Conservation (phyloP, 2,113 vertebrate species). For the Neotragus moschatus region DNA sequence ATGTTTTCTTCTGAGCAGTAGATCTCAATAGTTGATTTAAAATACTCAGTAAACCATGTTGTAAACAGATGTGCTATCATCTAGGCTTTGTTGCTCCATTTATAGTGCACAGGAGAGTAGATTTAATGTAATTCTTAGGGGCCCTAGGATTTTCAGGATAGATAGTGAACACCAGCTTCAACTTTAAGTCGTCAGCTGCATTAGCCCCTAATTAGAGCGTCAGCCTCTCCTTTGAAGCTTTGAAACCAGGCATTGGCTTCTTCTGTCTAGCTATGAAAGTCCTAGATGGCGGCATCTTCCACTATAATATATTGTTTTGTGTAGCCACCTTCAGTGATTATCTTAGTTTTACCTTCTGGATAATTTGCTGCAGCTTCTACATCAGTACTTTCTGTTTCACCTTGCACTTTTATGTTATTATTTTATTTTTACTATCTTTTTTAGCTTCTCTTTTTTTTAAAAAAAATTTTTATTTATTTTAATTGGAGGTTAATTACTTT, state of each 20-base stretch:
- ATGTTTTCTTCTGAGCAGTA: not conserved
- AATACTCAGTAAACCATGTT: not conserved
- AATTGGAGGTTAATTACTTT: too few relatives aligned
- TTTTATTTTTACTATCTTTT: too few relatives aligned
- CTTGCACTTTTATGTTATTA: not conserved
- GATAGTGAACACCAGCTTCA: not conserved
- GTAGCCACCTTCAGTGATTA: not conserved
- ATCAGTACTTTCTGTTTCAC: not conserved
- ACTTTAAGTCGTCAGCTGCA: not conserved
- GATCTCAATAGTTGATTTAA: not conserved
- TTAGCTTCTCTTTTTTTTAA: too few relatives aligned
- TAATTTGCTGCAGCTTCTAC: not conserved
- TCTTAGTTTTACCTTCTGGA: not conserved
- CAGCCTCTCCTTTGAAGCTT: not conserved
- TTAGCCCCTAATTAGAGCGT: not conserved
- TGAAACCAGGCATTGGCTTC: not conserved
- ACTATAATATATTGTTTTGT: not conserved
- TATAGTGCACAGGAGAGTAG: not conserved
- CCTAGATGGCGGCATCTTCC: not conserved
- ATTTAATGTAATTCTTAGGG: not conserved
- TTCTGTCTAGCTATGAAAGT: not conserved
- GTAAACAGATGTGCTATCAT: not conserved
- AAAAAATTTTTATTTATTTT: too few relatives aligned
- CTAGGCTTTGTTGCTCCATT: not conserved
- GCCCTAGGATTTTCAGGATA: not conserved